These are phyloP conservation scores for Anomalospiza imberbis DNA, from an alignment of 2,797 vertebrate genomes.

Conservation along the genomic window DNA sequence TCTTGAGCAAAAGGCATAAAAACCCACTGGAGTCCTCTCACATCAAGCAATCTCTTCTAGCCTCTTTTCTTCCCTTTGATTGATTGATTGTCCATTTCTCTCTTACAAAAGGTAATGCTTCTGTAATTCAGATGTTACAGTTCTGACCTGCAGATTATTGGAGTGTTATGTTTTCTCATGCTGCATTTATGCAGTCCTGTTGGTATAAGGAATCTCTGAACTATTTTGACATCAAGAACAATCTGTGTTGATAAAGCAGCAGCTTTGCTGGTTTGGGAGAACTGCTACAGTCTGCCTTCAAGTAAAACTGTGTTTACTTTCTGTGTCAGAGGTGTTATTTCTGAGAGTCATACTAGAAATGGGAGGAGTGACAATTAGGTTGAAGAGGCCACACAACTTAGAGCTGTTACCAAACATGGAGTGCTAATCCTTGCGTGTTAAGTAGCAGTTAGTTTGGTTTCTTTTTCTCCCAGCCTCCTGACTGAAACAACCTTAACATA, in stretches of 20 bases:
- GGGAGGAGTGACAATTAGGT: not conserved
- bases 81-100: not conserved
- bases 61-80: not conserved
- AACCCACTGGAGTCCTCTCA: not conserved
- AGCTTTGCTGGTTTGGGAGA: not conserved
- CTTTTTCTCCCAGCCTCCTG: not conserved
- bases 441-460: not conserved
- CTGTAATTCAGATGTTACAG: not conserved
- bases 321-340: not conserved
- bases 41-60: not conserved
- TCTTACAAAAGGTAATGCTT: not conserved
- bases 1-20: not conserved
- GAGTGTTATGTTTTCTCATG: not conserved
- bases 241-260: not conserved
- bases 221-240: not conserved
- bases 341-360: not conserved
- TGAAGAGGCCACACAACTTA: not conserved
- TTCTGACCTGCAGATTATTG: not conserved
- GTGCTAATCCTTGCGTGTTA: not conserved
- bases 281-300: not conserved
- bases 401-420: not conserved
- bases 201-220: not conserved
- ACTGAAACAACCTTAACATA: not conserved
- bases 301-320: not conserved
- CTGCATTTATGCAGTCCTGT: not conserved